Percentiles rank a stretch among this genome's conserved stretches.
Conservation (phyloP, 2,888 invertebrate genomes). For the Colletes collaris region DNA sequence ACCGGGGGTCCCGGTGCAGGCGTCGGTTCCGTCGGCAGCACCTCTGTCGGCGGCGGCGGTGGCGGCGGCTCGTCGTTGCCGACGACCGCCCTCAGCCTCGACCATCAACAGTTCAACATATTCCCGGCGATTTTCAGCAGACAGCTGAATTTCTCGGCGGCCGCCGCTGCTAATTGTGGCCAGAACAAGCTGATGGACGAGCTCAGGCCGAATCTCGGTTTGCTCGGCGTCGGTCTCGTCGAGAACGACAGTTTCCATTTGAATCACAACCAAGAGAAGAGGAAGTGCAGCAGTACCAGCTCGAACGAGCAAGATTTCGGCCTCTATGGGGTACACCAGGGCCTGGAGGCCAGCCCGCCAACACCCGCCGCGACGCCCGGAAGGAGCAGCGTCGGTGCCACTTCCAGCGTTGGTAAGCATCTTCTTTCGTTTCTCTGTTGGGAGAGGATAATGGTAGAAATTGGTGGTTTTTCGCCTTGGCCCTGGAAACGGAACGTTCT, state of each 20-base stretch:
- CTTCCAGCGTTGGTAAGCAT: constrained; percentile 78
- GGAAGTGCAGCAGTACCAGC: constrained; percentile 91
- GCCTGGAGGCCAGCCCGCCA: constrained; percentile 82
- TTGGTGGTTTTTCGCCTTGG: no score
- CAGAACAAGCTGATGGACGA: constrained; percentile 95
- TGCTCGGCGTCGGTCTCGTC: constrained; percentile 91
- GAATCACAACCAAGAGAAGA: constrained; percentile 84
- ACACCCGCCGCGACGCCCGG: constrained; percentile 80
- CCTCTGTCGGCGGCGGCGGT: constrained; percentile 87
- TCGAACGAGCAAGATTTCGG: constrained; percentile 96
- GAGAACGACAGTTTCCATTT: constrained; percentile 90
- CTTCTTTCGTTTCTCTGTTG: background rate
- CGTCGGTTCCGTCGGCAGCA: constrained; percentile 93
- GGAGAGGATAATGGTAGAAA: no score
- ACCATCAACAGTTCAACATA: constrained; percentile 94
- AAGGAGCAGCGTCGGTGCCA: constrained; percentile 79
- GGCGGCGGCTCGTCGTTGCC: constrained; percentile 80
- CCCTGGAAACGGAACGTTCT: no score
- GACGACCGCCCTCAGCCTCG: constrained; percentile 85
- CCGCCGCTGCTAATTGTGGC: constrained; percentile 85
- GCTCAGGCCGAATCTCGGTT: constrained; percentile 91
- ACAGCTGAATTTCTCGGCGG: constrained; percentile 91
- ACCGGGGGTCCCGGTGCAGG: constrained; percentile 84
- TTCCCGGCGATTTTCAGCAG: constrained; percentile 96
- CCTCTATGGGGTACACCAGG: constrained; percentile 88